Conservation (phyloP, 1,140 invertebrate species). For the Cydia amplana region DNA sequence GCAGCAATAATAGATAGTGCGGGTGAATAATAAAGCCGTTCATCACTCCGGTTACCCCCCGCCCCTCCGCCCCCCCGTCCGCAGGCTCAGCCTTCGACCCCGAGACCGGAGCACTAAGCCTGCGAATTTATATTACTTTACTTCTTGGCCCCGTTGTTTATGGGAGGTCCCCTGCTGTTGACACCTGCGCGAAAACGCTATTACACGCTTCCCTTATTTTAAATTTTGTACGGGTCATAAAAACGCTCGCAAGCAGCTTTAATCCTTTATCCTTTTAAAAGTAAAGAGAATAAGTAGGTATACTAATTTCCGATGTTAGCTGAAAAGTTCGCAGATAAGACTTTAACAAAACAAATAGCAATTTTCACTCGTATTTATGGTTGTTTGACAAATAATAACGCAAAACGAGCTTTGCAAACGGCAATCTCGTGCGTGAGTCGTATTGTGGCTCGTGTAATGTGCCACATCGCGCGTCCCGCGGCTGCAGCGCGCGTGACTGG, state of each 20-base stretch:
- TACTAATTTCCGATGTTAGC: background rate
- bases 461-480: background rate
- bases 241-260: background rate
- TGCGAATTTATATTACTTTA: constrained; percentile 17
- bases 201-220: constrained; percentile 1
- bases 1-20: constrained; percentile 27
- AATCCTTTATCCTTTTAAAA: background rate
- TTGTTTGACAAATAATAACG: constrained; percentile 3
- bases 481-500: background rate
- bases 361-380: background rate
- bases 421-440: background rate
- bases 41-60: constrained; percentile 15
- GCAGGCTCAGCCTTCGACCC: background rate
- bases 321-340: background rate
- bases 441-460: background rate
- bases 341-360: background rate
- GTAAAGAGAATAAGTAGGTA: no score
- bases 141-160: constrained; percentile 27
- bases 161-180: constrained; percentile 2
- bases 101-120: constrained; percentile 6
- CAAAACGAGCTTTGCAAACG: background rate
- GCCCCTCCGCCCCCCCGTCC: background rate
- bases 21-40: constrained; percentile 31
- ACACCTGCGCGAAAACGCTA: constrained; percentile 12
- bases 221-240: background rate